Percentiles rank a stretch among this genome's conserved stretches.
These are phyloP conservation scores for Carposina sasakii DNA, from an alignment of 1,140 invertebrate genomes.

Conservation along the genomic window DNA sequence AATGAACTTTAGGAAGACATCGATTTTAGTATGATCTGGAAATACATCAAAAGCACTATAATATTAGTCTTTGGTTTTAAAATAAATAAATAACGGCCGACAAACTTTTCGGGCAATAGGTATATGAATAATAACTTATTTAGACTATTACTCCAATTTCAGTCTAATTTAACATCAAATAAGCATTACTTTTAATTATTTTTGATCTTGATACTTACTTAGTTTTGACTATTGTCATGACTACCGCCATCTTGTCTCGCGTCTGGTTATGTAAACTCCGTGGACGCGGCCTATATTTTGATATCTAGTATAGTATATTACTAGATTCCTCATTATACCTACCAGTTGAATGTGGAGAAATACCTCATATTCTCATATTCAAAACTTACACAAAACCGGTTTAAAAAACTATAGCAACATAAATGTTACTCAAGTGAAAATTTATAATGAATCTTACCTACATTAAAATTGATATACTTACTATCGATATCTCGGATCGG, in stretches of 20 bases:
- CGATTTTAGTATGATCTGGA: conserved; percentile 20
- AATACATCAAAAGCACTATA: conserved; percentile 27
- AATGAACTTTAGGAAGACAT: conserved; percentile 37
- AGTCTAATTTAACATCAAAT: conserved; percentile 33
- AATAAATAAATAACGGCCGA: too few relatives aligned
- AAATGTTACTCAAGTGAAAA: too few relatives aligned
- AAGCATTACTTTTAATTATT: conserved; percentile 10
- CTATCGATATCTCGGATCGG: too few relatives aligned
- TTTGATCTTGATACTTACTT: conserved; percentile 13
- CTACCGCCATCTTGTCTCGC: conserved; percentile 13
- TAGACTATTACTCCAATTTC: conserved; percentile 36
- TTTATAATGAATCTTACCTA: too few relatives aligned
- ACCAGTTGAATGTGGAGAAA: too few relatives aligned
- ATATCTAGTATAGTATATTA: too few relatives aligned
- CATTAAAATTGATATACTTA: too few relatives aligned
- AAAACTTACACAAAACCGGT: too few relatives aligned
- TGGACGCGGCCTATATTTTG: too few relatives aligned
- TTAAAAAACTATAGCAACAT: too few relatives aligned
- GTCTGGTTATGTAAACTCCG: neutral
- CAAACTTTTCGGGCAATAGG: conserved; percentile 34
- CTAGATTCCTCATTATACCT: too few relatives aligned
- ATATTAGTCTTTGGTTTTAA: conserved; percentile 14
- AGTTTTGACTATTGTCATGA: neutral
- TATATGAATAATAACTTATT: conserved; percentile 33
- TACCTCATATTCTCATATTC: too few relatives aligned